Evolutionary conservation across 2,797 vertebrate genomes (phyloP), one percentile per base, ranked within the genome.

Genomic region (Dipus sagitta): DNA sequence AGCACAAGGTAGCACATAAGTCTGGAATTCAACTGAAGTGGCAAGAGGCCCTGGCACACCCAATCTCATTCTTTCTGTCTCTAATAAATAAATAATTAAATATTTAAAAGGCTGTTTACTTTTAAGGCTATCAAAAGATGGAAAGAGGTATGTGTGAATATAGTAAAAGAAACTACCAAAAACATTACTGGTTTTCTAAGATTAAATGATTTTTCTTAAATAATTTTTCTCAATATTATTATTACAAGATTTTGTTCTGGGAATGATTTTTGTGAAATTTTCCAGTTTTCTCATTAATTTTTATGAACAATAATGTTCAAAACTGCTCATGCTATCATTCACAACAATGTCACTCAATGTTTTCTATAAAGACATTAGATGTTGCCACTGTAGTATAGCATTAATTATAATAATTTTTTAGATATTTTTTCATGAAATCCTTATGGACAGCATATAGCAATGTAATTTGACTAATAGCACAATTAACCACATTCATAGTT

Each of bases 401-500:
- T 42, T 68, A 85, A 90, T 84, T 38, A 72, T 70, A 42, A 62
- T n/a, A 65, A 75, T 20, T 1, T 81, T 67, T 78, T 54, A 79
- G 28, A 60, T 21, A 86, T 17, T 20, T 52, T 91, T 77, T 81
- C 9, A 82, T 52, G 0, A 86, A 86, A 58, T 65, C 7, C 58
- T 78, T 82, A 30, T 58, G 24, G 23, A 67, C 0, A 85, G 20
- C 42, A 34, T 70, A 77, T 30, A 82, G 58, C 80, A 92, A 60
- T 34, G 0, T 67, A 12, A 71, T 3, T 4, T 90, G 21, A 5
- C 34, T 75, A 84, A 76, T 47, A 92, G 64, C n/a, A 79, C 30
- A 87, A 90, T 83, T 71, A 86, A 65, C 23, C 5, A 79, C 24
- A 70, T 87, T 87, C 68, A 80, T 6, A 32, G 17, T 92, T 74